phyloP scores from a whole-genome alignment of 1,140 invertebrate genomes.

The Arctopsyche grandis region DNA sequence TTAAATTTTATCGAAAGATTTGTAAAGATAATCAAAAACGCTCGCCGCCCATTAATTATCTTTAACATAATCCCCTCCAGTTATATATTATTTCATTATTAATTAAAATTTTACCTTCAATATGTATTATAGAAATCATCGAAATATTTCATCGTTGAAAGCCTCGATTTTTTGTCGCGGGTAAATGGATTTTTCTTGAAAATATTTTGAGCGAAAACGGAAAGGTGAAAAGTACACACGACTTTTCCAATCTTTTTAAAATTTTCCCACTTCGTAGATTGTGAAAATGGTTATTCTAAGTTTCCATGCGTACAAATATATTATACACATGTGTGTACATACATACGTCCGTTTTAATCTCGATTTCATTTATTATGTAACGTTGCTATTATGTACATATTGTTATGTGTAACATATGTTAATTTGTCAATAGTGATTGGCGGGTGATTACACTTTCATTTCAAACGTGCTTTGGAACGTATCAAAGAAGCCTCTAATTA shows the following conservation, averaged over 20 bases:
- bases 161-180: too few relatives aligned
- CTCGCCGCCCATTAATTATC: not conserved
- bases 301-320: not conserved
- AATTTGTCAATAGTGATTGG: not conserved
- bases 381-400: too few relatives aligned
- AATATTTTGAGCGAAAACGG: not conserved
- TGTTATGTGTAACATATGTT: not conserved
- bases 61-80: not conserved
- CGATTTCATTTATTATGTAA: too few relatives aligned
- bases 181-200: not conserved
- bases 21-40: not conserved
- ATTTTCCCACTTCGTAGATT: not conserved
- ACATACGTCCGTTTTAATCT: too few relatives aligned
- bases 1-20: not conserved
- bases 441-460: too few relatives aligned
- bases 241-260: not conserved
- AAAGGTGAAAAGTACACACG: not conserved
- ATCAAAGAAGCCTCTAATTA: too few relatives aligned
- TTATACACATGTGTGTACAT: too few relatives aligned
- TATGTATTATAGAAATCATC: not conserved
- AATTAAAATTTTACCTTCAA: too few relatives aligned
- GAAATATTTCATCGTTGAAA: constrained; percentile 3
- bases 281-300: not conserved
- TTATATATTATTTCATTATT: too few relatives aligned
- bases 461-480: too few relatives aligned